Percentiles rank a stretch among this genome's conserved stretches.
These are phyloP conservation scores for Caradrina kadenii DNA, from an alignment of 2,888 invertebrate species.

Conservation along the genomic window DNA sequence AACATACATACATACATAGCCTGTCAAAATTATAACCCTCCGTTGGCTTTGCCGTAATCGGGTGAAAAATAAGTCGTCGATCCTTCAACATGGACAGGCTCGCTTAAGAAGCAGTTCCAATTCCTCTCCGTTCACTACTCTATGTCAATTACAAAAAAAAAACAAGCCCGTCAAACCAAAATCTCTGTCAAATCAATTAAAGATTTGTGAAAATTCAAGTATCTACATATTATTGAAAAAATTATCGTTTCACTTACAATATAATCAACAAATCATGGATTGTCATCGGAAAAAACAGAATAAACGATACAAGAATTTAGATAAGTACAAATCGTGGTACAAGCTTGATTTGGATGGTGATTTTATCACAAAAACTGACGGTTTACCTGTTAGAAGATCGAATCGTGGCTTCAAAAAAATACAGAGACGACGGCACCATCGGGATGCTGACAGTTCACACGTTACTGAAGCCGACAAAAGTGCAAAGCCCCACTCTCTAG, in stretches of 20 bases:
- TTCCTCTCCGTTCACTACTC: too few species aligned
- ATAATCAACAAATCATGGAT: conserved; percentile 39
- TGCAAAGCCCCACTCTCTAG: conserved; percentile 41
- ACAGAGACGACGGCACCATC: too few species aligned
- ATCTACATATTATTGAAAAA: background rate
- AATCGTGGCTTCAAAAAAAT: too few species aligned
- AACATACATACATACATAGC: too few species aligned
- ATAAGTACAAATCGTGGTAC: conserved; percentile 76
- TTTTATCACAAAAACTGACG: conserved; percentile 63
- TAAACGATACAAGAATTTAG: conserved; percentile 41
- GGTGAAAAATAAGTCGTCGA: too few species aligned
- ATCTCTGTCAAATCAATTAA: conserved; percentile 1
- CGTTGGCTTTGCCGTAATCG: too few species aligned
- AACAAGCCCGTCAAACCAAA: background rate
- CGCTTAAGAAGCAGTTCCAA: too few species aligned
- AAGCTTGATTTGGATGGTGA: conserved; percentile 70
- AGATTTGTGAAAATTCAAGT: conserved; percentile 24
- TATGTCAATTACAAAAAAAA: background rate
- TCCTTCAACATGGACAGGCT: too few species aligned
- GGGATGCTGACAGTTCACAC: background rate
- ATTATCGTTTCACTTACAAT: conserved; percentile 1
- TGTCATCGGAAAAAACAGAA: background rate
- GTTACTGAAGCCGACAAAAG: background rate
- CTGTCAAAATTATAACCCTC: too few species aligned
- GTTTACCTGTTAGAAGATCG: too few species aligned